These are phyloP conservation scores for Horisme vitalbata DNA, from an alignment of 2,888 invertebrate genomes.

Conservation along the genomic window DNA sequence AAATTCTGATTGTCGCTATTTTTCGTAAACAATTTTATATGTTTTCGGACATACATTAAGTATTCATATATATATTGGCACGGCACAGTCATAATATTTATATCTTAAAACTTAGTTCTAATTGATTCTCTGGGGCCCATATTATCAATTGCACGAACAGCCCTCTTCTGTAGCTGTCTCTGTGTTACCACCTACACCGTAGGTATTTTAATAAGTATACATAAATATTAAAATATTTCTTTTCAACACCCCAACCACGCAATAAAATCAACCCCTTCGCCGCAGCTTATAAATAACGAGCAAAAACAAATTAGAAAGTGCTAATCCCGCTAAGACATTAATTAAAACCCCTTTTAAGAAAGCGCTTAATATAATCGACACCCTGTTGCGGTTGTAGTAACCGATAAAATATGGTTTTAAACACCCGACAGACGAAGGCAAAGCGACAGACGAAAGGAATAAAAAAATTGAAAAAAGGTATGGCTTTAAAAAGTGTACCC, in stretches of 20 bases:
- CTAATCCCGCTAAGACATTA: constrained; percentile 55
- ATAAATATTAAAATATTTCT: no score
- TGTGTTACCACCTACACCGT: no score
- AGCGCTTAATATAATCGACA: constrained; percentile 45
- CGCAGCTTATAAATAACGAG: constrained; percentile 23
- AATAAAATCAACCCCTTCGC: constrained; percentile 18
- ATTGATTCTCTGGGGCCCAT: no score
- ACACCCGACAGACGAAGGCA: constrained; percentile 42
- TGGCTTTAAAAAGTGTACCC: constrained; percentile 15
- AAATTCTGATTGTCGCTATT: no score
- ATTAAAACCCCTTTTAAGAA: constrained; percentile 45
- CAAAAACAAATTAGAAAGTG: constrained; percentile 49
- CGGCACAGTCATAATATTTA: no score
- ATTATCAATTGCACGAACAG: no score
- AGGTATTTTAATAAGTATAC: no score
- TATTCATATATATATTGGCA: no score
- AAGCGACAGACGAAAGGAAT: constrained; percentile 36
- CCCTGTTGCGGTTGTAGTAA: constrained; percentile 39
- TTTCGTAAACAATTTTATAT: no score
- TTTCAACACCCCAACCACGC: not conserved
- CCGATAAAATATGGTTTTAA: constrained; percentile 48
- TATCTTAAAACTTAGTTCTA: no score
- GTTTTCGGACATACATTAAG: no score
- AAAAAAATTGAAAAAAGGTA: constrained; percentile 43
- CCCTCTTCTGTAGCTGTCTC: no score